Conservation (phyloP, 1,140 invertebrate genomes). For the Philotrypesis tridentata region DNA sequence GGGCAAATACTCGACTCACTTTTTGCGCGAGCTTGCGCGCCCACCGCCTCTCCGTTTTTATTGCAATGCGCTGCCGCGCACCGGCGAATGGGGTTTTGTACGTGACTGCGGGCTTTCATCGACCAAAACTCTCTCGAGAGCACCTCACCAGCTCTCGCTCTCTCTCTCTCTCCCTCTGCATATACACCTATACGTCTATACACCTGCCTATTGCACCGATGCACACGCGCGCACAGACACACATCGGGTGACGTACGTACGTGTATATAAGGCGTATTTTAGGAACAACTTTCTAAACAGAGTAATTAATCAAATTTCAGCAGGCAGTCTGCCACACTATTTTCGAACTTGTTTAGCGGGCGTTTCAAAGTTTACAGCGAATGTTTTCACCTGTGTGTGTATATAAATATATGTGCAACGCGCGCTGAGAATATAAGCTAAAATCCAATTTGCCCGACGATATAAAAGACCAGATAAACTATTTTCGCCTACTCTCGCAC, state of each 20-base stretch:
- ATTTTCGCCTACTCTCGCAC: not conserved
- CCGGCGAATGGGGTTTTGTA: not conserved
- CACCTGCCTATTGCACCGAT: not conserved
- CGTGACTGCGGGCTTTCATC: slow-evolving; percentile 13
- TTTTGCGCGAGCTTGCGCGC: slow-evolving; percentile 5
- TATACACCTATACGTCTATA: not conserved
- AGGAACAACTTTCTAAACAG: not conserved
- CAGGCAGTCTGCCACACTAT: not conserved
- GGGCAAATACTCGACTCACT: slow-evolving; percentile 62
- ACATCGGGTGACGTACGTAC: no score
- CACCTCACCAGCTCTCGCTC: no score
- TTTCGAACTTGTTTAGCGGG: slow-evolving; percentile 4
- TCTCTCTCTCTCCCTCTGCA: no score
- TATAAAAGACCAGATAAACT: no score
- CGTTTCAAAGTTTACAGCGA: not conserved
- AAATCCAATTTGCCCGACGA: no score
- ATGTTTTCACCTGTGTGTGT: not conserved
- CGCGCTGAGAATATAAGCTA: no score
- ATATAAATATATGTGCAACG: not conserved
- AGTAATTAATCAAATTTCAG: slow-evolving; percentile 5
- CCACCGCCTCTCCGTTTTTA: slow-evolving; percentile 56
- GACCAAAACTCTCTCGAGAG: not conserved
- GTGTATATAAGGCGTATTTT: not conserved
- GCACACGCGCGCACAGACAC: not conserved
- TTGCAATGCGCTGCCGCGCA: slow-evolving; percentile 57